Evolutionary conservation across 1,140 invertebrate species (phyloP), one percentile per base, ranked within the genome.

Genomic region (Cyclina sinensis): DNA sequence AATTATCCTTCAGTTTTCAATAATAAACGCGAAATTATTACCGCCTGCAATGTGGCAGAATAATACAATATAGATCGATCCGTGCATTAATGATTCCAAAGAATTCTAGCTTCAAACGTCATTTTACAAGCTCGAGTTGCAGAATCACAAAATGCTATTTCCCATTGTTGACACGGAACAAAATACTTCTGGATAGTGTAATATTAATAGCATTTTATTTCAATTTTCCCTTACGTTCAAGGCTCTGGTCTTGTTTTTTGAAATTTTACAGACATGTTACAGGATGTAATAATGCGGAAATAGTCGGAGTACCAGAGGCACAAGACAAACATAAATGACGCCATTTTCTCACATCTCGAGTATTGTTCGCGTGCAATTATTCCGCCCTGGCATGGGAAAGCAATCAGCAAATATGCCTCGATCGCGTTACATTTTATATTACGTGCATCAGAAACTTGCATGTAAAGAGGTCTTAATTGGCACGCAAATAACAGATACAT

Each of bases 401-500:
- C 30, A 70, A 70, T 70, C 65, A 70, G 37, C 32, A 37, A 70
- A 70, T 70, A 70, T 70, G 65, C 43, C 48, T 39, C 48, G 46
- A 78, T 78, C 74, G 48, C 74, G 48, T 46, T 51, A 54, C 74
- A 78, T 54, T 78, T 48, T 81, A n/a, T n/a, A 81, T 46, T 54
- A 62, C 79, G 24, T 62, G 79, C 79, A 81, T 32, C 39, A 39
- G 54, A 59, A 81, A 81, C 54, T 0, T 39, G 39, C 48, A 51
- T 51, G 74, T 51, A 54, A 78, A 78, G 74, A 59, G 51, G 51
- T 27, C 24, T 57, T 81, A 81, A 81, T 81, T 81, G 79, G 39
- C 79, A 81, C 57, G 79, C 79, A 81, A 81, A 81, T 37, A 81
- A 43, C 57, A 59, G 79, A 81, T 81, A 81, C 30, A 59, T 81